Evolutionary conservation across 2,113 vertebrate species (phyloP), one percentile per base, ranked within the genome.

Genomic region (Dasyurus viverrinus): DNA sequence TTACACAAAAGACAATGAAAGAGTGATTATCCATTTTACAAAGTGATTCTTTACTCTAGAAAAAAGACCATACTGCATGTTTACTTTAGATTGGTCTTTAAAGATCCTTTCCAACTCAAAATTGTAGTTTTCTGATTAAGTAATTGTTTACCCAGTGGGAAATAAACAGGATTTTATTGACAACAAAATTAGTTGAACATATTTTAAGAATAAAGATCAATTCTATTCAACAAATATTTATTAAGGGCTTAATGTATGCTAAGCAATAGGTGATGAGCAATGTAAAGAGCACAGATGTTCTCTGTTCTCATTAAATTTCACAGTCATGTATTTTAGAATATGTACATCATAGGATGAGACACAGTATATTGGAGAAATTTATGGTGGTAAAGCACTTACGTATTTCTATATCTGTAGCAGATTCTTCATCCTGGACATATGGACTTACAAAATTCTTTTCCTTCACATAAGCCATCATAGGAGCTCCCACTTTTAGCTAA

Each of bases 1-100:
- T 84, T 25, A 22, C 19, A 91, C 36, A 95, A 94, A 97, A 19
- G 89, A 50, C 89, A 54, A 47, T n/a, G 48, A 92, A 46, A 90
- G 91, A 94, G 48, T 55, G 90, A 84, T 90, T 91, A 95, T 90
- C 52, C 6, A 89, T 93, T 57, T 76, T 93, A 42, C 19, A 48
- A 26, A 50, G 48, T 26, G 23, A 90, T 89, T 93, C 93, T 96
- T 90, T 55, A 48, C 30, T 89, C 24, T 91, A 55, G 90, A 53
- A 90, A 22, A n/a, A 91, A 2, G 90, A 53, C 52, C 22, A 6
- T 14, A 76, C 16, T 42, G 16, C 68, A 76, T 76, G 36, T 84
- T 84, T 84, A 84, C n/a, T 84, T 84, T 76, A 36, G 3, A 68
- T 68, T 68, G 60, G 14, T n/a, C 30, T 76, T 60, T 76, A 76